Evolutionary conservation across 1,140 invertebrate species (phyloP).

Genomic region (Andricus grossulariae): DNA sequence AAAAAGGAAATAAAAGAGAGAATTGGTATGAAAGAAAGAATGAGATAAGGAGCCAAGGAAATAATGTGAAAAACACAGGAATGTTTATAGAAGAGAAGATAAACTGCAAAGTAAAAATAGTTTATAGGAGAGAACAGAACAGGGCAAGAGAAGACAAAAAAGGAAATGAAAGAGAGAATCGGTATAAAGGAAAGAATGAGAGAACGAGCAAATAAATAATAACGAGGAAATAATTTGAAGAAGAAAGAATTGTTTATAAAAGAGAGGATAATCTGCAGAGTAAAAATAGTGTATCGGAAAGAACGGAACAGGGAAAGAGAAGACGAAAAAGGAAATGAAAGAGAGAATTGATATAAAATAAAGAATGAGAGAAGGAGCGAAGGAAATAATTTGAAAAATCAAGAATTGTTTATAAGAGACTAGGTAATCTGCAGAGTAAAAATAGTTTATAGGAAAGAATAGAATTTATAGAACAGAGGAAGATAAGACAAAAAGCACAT

Average conservation of each 20-base stretch:
- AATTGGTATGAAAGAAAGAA: slow-evolving; percentile 29
- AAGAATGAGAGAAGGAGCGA: background rate
- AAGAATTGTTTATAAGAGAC: slow-evolving; percentile 23
- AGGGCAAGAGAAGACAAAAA: background rate
- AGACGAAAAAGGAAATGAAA: background rate
- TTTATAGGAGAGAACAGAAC: background rate
- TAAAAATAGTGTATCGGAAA: slow-evolving; percentile 21
- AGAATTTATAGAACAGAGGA: background rate
- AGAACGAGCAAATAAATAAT: background rate
- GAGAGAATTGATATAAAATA: slow-evolving; percentile 31
- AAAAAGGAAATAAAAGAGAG: background rate
- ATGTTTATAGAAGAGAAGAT: slow-evolving; percentile 3
- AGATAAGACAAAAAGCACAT: background rate
- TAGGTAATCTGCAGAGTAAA: background rate
- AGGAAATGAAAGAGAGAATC: too few relatives aligned
- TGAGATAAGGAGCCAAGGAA: slow-evolving; percentile 7
- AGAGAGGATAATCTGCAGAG: background rate
- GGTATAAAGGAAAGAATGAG: background rate
- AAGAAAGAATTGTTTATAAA: slow-evolving; percentile 21
- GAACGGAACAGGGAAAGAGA: slow-evolving; percentile 34
- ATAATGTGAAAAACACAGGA: slow-evolving; percentile 9
- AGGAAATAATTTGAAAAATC: background rate
- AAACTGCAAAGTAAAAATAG: background rate
- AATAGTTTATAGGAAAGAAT: background rate
- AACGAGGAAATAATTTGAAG: background rate